These are phyloP conservation scores for Reinhardtius hippoglossoides DNA, from an alignment of 2,113 vertebrate species.

Conservation along the genomic window DNA sequence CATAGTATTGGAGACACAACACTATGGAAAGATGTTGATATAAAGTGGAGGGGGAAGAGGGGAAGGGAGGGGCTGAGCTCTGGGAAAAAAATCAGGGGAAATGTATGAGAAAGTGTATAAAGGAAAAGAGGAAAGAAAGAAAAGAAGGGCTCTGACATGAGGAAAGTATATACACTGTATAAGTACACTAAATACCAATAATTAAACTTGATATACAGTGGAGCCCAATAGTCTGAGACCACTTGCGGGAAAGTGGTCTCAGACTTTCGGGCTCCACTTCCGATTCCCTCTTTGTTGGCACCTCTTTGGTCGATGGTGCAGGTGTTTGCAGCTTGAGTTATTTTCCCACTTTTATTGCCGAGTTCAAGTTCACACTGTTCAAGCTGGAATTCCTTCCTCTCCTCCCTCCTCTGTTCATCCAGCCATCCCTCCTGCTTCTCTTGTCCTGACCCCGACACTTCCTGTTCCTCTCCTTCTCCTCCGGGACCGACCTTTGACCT, in stretches of 20 bases:
- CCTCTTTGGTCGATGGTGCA: conserved; percentile 27
- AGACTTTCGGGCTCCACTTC: not conserved
- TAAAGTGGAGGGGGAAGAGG: too few relatives aligned
- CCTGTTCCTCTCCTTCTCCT: conserved; percentile 70
- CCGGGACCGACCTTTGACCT: conserved; percentile 66
- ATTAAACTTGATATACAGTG: conserved; percentile 2
- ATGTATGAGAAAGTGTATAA: too few relatives aligned
- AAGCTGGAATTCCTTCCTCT: conserved; percentile 18
- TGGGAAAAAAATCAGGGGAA: too few relatives aligned
- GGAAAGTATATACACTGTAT: not conserved
- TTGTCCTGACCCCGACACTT: conserved; percentile 63
- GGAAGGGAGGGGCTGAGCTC: too few relatives aligned
- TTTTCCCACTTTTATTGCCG: conserved; percentile 32
- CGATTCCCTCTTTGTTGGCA: conserved; percentile 5
- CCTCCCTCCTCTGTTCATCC: conserved; percentile 34
- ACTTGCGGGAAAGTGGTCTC: not conserved
- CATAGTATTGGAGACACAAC: too few relatives aligned
- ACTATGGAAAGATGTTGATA: too few relatives aligned
- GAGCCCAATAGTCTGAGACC: not conserved
- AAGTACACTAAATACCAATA: not conserved
- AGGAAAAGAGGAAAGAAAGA: too few relatives aligned
- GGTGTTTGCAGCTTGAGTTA: conserved; percentile 47
- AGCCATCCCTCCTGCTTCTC: conserved; percentile 32
- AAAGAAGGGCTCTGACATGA: too few relatives aligned
- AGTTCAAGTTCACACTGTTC: conserved; percentile 64